Conservation (phyloP, 2,797 vertebrate species). For the Rhabdomys pumilio region DNA sequence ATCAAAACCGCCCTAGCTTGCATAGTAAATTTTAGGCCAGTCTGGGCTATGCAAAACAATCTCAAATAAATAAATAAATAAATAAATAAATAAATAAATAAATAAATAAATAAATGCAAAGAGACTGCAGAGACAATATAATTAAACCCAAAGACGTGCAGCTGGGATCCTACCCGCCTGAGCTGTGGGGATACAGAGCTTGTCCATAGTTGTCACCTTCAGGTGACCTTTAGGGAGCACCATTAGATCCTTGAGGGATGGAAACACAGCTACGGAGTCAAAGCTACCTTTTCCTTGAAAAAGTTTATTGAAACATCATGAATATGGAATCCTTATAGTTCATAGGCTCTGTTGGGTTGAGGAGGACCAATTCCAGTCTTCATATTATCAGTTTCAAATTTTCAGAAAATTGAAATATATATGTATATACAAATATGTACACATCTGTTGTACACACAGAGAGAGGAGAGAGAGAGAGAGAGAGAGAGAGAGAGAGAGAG, state of each 20-base stretch:
- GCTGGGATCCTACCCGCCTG: not conserved
- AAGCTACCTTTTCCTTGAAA: not conserved
- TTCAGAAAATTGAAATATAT: constrained; percentile 71
- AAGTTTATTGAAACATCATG: not conserved
- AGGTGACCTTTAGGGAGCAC: not conserved
- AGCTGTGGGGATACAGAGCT: not conserved
- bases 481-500: not conserved
- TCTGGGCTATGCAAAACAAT: not conserved
- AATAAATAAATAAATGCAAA: not conserved
- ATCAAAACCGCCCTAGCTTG: not conserved
- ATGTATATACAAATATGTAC: not conserved
- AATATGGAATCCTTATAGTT: constrained; percentile 65
- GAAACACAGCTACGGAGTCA: not conserved
- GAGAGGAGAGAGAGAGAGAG: too few species aligned
- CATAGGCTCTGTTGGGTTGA: constrained; percentile 33
- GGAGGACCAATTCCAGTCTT: constrained; percentile 71
- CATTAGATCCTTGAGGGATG: not conserved
- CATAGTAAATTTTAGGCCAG: not conserved
- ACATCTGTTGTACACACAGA: too few species aligned
- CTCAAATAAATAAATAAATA: not conserved
- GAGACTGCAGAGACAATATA: not conserved
- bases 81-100: too few species aligned
- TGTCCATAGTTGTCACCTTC: not conserved
- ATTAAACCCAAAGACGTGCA: not conserved
- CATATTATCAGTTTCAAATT: constrained; percentile 65